Evolutionary conservation across 2,888 invertebrate genomes (phyloP), one percentile per base, ranked within the genome.

Genomic region (Catocala nupta): DNA sequence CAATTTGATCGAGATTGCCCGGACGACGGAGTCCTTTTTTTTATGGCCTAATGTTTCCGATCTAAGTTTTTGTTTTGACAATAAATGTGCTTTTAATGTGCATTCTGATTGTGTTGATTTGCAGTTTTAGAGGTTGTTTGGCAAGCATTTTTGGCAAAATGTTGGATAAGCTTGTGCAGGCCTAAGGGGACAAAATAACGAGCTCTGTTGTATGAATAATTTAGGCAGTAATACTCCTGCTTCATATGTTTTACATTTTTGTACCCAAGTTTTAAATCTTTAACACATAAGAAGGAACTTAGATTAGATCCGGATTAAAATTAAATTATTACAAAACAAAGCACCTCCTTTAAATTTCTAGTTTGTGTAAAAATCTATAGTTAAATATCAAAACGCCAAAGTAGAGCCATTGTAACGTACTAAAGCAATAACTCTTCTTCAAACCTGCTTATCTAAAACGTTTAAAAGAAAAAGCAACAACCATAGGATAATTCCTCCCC

Each of bases 1-100:
- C 89, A 90, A 91, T 92, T 92, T 90, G 90, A 91, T 91, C 90
- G 88, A 87, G 91, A 91, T 91, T 88, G 89, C 83, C 84, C 80
- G 83, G 76, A 83, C 82, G 77, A 80, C 57, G 77, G 76, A 9
- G 55, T 71, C 76, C 75, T 69, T 71, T 70, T 75, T 78, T 69
- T 74, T 75, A 76, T 67, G 77, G 74, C 75, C 80, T 74, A 81
- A 78, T 79, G 75, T 79, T 79, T 80, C 75, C 81, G 73, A 81
- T 81, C 81, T 81, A 78, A 84, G 79, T 81, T 78, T 77, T 76
- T 80, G 77, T 78, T 81, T 77, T 78, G 68, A 81, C 73, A 75
- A 76, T 71, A 77, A 81, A 81, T 81, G 73, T 73, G 71, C 70
- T 78, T 77, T 81, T 73, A 76, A 76, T 79, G 70, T 72, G 71